Conservation (phyloP, 1,140 invertebrate genomes). For the Aphelenchoides besseyi region DNA sequence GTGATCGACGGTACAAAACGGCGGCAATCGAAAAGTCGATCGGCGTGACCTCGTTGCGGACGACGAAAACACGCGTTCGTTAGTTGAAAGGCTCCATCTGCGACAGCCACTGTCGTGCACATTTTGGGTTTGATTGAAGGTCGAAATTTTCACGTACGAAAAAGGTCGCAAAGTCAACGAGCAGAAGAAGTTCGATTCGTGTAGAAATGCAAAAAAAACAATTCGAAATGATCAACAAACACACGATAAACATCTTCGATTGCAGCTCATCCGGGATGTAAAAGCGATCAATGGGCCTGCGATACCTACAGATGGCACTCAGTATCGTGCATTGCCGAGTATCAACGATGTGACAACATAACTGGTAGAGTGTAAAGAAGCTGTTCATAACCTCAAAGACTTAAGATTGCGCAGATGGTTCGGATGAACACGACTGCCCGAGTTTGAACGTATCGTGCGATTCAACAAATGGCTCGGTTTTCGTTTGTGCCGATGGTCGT, state of each 20-base stretch:
- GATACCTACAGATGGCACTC: constrained; percentile 64
- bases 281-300: constrained; percentile 61
- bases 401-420: constrained; percentile 86
- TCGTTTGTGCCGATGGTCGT: constrained; percentile 58
- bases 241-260: not conserved
- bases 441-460: constrained; percentile 52
- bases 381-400: too few relatives aligned
- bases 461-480: constrained; percentile 67
- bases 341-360: constrained; percentile 78
- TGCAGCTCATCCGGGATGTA: constrained; percentile 62
- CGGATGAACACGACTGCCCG: constrained; percentile 82
- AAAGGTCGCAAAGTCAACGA: not conserved
- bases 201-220: not conserved
- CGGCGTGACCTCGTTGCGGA: constrained; percentile 4
- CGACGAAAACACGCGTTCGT: not conserved
- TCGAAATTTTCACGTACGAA: too few relatives aligned
- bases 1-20: not conserved
- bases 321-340: constrained; percentile 81
- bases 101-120: not conserved
- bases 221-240: not conserved
- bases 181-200: not conserved
- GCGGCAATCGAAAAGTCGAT: not conserved
- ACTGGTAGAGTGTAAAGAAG: too few relatives aligned
- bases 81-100: not conserved
- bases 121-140: not conserved